Conservation (phyloP, 2,888 invertebrate genomes). For the Cryptocephalus moraei region DNA sequence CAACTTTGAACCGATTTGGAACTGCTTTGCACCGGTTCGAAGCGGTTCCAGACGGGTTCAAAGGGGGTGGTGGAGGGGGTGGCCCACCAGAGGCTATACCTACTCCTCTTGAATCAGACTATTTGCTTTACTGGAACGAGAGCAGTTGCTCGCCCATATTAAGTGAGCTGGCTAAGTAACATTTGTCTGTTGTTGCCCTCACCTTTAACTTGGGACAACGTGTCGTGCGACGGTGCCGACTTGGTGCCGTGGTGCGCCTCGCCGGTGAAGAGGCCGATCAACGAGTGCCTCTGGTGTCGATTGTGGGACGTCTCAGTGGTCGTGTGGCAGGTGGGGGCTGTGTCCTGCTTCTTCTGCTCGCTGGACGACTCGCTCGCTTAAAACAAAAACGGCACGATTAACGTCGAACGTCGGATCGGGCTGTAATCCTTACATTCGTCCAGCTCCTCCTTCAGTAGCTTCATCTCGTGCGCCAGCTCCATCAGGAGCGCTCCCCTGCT, state of each 20-base stretch:
- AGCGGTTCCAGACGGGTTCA: too few relatives aligned
- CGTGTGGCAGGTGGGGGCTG: constrained; percentile 39
- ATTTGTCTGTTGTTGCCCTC: constrained; percentile 14
- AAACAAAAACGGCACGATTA: neutral
- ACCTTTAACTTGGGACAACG: constrained; percentile 29
- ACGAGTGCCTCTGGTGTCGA: constrained; percentile 49
- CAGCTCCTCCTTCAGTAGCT: constrained; percentile 77
- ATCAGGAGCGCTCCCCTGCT: constrained; percentile 77
- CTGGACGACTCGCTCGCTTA: constrained; percentile 18
- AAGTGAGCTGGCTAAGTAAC: too few relatives aligned
- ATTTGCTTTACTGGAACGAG: too few relatives aligned
- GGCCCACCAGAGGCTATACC: too few relatives aligned
- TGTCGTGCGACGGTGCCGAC: constrained; percentile 19
- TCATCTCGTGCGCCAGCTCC: constrained; percentile 78
- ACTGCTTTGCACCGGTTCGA: too few relatives aligned
- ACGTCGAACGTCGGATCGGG: too few relatives aligned
- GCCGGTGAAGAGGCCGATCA: constrained; percentile 59
- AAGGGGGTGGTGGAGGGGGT: too few relatives aligned
- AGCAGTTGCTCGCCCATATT: too few relatives aligned
- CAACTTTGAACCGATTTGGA: too few relatives aligned
- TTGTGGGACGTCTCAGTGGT: constrained; percentile 37
- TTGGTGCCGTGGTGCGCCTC: constrained; percentile 28
- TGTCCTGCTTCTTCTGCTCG: constrained; percentile 35
- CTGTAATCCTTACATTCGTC: constrained; percentile 47
- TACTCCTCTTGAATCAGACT: too few relatives aligned